Evolutionary conservation across 2,888 invertebrate genomes (phyloP), one percentile per base, ranked within the genome.

Genomic region (Troilus luridus): DNA sequence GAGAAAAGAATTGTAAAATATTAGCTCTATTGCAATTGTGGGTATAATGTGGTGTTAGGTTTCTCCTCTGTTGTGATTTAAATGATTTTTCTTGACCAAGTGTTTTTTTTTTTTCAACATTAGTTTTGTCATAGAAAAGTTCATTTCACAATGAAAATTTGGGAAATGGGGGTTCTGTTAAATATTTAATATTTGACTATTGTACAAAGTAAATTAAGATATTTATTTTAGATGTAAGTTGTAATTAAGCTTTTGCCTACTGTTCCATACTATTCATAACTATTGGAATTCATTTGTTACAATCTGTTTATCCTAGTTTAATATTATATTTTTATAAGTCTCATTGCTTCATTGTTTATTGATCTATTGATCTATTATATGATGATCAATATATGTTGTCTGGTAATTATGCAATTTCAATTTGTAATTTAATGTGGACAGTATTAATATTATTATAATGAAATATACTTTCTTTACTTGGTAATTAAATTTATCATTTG

Each of bases 201-300:
- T 85, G 85, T 85, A 85, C 85, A 85, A 85, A 85, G 85, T 85
- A 56, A 56, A n/a, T 85, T 85, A 85, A 85, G 85, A 11, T 85
- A 85, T 85, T 85, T 85, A 85, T 85, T 85, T n/a, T 85, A 85
- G 85, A 58, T 85, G n/a, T 85, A 85, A 85, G 85, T 1, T 77
- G 72, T 77, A 85, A 85, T 85, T 85, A 85, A 85, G 56, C 11
- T 85, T 56, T 56, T 56, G 6, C 85, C n/a, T 85, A 85, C 41
- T n/a, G 12, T 85, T 54, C n/a, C 19, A 21, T 81, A 41, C 19
- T 41, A 17, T 81, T 8, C 1, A 21, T 54, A 56, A 85, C 56
- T 21, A 56, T 77, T 85, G 85, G 9, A 54, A 85, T 85, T 85
- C 7, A 54, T 56, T n/a, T 19, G 54, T 81, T 56, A 21, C 54